Evolutionary conservation across 2,113 vertebrate species (phyloP).

Genomic region (Macquaria australasica): DNA sequence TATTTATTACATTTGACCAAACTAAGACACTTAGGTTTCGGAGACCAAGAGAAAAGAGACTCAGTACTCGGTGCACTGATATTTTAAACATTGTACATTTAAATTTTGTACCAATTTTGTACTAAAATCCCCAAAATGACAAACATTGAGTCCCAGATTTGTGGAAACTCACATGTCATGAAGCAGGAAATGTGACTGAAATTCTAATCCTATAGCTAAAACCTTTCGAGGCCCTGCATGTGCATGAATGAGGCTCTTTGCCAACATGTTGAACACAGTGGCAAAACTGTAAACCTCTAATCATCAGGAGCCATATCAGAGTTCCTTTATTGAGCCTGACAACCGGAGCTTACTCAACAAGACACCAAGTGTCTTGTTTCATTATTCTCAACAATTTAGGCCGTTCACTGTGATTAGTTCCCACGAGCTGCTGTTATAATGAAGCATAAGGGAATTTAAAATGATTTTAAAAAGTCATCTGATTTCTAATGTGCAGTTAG

Average conservation of each 20-base stretch:
- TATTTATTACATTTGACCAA: not conserved
- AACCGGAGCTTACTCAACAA: slow-evolving; percentile 64
- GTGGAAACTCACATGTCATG: not conserved
- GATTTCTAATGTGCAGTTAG: slow-evolving; percentile 50
- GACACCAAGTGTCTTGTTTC: slow-evolving; percentile 76
- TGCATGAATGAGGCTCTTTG: not conserved
- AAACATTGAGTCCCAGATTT: not conserved
- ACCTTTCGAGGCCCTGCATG: not conserved
- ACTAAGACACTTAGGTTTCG: not conserved
- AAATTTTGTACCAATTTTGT: not conserved
- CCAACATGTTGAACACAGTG: slow-evolving; percentile 54
- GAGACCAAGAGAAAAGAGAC: not conserved
- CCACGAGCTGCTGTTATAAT: slow-evolving; percentile 24
- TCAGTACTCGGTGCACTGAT: too few relatives aligned
- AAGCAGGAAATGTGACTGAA: not conserved
- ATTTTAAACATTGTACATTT: not conserved
- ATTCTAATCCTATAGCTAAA: not conserved
- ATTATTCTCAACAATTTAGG: slow-evolving; percentile 71
- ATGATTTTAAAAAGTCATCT: slow-evolving; percentile 31
- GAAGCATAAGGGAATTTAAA: slow-evolving; percentile 45
- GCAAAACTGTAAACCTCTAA: slow-evolving; percentile 60
- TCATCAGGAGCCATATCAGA: slow-evolving; percentile 70
- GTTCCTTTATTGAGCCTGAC: slow-evolving; percentile 75
- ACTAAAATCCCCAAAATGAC: not conserved
- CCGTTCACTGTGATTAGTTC: slow-evolving; percentile 44